Conservation (phyloP, 2,113 vertebrate genomes). For the Passer domesticus region DNA sequence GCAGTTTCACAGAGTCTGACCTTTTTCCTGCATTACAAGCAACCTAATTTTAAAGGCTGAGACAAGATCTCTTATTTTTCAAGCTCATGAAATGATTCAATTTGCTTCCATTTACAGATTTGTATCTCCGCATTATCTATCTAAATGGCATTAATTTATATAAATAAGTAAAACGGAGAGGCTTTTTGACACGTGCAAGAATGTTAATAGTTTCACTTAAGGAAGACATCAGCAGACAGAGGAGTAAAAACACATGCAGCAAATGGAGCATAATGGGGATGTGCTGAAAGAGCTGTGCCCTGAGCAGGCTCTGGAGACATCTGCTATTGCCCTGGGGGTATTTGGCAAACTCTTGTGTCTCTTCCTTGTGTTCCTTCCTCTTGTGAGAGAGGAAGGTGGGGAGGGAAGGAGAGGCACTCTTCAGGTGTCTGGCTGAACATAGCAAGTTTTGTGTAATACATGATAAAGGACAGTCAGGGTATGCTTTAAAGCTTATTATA, state of each 20-base stretch:
- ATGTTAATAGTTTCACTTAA: not conserved
- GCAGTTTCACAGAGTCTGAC: not conserved
- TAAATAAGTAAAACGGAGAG: not conserved
- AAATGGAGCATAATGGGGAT: not conserved
- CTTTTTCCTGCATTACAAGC: not conserved
- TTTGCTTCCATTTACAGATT: not conserved
- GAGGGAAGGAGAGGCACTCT: not conserved
- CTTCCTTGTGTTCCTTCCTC: too few relatives aligned
- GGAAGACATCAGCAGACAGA: not conserved
- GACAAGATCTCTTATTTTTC: not conserved
- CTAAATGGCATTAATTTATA: not conserved
- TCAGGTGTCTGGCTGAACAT: not conserved
- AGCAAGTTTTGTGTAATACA: not conserved
- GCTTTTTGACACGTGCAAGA: not conserved
- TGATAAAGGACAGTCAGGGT: not conserved
- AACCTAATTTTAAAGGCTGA: not conserved
- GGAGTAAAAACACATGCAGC: not conserved
- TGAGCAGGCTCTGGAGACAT: not conserved
- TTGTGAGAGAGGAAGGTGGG: not conserved
- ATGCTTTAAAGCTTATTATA: not conserved
- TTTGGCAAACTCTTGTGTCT: fast-evolving
- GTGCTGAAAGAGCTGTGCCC: not conserved
- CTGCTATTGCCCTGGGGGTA: not conserved
- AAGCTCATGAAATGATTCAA: not conserved
- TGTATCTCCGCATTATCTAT: not conserved